Evolutionary conservation across 2,113 vertebrate species (phyloP).

Genomic region (Corythaixoides concolor): DNA sequence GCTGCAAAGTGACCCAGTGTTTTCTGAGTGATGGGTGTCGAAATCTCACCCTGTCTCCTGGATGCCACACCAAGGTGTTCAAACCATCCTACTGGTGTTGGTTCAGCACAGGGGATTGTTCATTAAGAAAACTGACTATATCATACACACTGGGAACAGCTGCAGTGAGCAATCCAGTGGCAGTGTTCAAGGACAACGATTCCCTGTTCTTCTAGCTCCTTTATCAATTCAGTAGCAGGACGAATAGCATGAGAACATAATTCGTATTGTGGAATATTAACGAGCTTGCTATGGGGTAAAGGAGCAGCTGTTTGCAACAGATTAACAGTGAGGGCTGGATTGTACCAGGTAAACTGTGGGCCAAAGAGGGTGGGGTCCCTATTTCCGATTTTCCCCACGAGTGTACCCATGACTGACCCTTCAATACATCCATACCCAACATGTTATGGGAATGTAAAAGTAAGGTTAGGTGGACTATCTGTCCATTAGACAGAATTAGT

Average conservation of each 20-base stretch:
- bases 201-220: neutral
- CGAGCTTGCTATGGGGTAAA: neutral
- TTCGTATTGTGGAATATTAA: conserved; percentile 20
- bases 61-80: neutral
- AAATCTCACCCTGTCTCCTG: neutral
- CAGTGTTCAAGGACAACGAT: conserved; percentile 1
- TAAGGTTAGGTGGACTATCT: neutral
- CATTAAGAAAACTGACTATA: neutral
- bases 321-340: neutral
- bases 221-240: conserved; percentile 34
- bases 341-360: neutral
- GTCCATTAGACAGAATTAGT: neutral
- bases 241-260: conserved; percentile 1
- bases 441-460: neutral
- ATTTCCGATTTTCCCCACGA: neutral
- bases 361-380: neutral
- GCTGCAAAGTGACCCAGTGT: neutral
- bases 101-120: neutral
- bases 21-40: neutral
- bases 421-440: neutral
- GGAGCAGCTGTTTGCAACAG: conserved; percentile 17
- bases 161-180: neutral
- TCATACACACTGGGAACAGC: neutral
- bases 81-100: neutral
- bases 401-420: neutral